Evolutionary conservation across 1,140 invertebrate genomes (phyloP), one percentile per base, ranked within the genome.

Genomic region (Marisa cornuarietis): DNA sequence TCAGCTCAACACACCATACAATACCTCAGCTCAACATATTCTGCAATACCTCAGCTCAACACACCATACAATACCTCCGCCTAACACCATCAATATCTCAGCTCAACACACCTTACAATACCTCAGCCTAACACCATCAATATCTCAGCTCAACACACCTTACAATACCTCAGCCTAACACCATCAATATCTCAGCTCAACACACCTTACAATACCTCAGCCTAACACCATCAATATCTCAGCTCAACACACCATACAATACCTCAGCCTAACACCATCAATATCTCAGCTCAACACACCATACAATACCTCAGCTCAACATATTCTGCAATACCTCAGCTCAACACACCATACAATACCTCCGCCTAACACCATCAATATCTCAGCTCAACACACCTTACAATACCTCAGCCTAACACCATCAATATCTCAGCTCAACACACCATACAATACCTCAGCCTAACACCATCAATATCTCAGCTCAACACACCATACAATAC

Each of bases 1-100:
- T 79, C 69, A 71, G 26, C 69, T n/a, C n/a, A n/a, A n/a, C n/a
- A n/a, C n/a, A n/a, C 78, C 72, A 10, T 71, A 68, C 31, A 61
- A 16, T 72, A 66, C 52, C 24, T 79, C 69, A 71, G 26, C 69
- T 68, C 72, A 10, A n/a, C n/a, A n/a, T n/a, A n/a, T n/a, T n/a
- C 61, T 71, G 68, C 31, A 61, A 16, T 72, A 66, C 52, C 24
- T 79, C 69, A 71, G 26, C 69, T n/a, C n/a, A n/a, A n/a, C n/a
- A n/a, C n/a, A n/a, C 78, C 72, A 10, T 71, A 68, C 31, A 61
- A 16, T 72, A 66, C 52, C 24, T 79, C 69, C 62, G 26, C 69
- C 78, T 71, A 10, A n/a, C n/a, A n/a, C n/a, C n/a, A n/a, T n/a
- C n/a, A n/a, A n/a, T n/a, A n/a, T n/a, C n/a, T n/a, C n/a, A n/a